Conservation (phyloP, 2,113 vertebrate species). For the Plecturocebus donacophilus region DNA sequence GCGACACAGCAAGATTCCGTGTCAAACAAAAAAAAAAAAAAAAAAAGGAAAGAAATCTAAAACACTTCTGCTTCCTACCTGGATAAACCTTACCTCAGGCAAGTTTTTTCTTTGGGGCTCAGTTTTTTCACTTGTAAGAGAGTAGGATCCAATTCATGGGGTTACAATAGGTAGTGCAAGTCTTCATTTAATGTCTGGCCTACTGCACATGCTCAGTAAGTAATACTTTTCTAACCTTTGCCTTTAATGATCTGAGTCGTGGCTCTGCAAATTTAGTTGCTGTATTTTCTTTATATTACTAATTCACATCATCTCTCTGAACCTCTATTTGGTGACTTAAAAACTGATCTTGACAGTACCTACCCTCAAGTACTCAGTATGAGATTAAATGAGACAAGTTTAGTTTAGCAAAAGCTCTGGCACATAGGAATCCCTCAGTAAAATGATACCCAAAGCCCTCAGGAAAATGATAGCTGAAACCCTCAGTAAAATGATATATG, state of each 20-base stretch:
- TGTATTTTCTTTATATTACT: not conserved
- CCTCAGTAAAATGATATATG: not conserved
- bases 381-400: not conserved
- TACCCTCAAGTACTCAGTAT: not conserved
- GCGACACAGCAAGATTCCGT: too few relatives aligned
- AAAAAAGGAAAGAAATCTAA: not conserved
- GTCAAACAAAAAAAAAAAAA: too few relatives aligned
- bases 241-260: accelerated
- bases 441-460: not conserved
- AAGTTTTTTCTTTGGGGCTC: not conserved
- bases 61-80: accelerated
- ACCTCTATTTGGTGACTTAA: not conserved
- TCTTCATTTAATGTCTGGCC: not conserved
- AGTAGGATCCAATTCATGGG: not conserved
- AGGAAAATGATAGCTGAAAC: not conserved
- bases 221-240: not conserved
- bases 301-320: not conserved
- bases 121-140: not conserved
- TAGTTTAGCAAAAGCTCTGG: not conserved
- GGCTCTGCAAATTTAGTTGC: not conserved
- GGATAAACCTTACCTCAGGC: accelerated
- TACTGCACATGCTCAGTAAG: not conserved
- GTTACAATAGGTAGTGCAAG: not conserved
- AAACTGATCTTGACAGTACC: accelerated
- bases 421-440: not conserved